Conservation (phyloP, 2,113 vertebrate genomes). For the Zootoca vivipara region DNA sequence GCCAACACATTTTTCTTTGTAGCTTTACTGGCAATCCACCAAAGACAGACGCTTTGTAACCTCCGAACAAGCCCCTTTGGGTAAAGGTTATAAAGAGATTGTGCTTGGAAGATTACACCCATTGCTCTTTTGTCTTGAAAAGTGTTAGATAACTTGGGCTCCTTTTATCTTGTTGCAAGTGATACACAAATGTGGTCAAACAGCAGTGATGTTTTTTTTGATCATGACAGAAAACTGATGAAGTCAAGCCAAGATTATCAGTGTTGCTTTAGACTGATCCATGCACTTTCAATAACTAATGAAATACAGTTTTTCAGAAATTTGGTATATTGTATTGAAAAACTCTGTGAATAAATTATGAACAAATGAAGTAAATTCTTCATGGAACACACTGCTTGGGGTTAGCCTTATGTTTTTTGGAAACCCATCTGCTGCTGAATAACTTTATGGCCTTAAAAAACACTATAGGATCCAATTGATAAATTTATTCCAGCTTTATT, state of each 20-base stretch:
- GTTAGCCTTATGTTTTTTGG: neutral
- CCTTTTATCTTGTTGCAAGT: neutral
- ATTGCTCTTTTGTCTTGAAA: neutral
- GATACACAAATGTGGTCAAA: neutral
- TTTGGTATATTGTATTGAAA: neutral
- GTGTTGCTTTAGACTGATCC: neutral
- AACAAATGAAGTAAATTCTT: neutral
- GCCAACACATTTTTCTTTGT: slow-evolving; percentile 24
- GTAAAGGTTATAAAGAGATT: neutral
- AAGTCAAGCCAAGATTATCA: neutral
- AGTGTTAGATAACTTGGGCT: neutral
- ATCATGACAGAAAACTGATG: neutral
- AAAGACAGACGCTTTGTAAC: neutral
- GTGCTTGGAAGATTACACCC: neutral
- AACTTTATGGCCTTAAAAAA: neutral
- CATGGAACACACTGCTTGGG: neutral
- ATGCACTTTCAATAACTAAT: neutral
- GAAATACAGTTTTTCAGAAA: neutral
- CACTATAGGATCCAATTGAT: neutral
- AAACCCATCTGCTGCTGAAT: neutral
- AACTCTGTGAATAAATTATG: neutral
- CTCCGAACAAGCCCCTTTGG: neutral
- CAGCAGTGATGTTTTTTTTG: neutral
- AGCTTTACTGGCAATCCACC: slow-evolving; percentile 9
- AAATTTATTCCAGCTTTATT: neutral